Conservation (phyloP, 1,140 invertebrate species). For the Tetragonula clypearis region DNA sequence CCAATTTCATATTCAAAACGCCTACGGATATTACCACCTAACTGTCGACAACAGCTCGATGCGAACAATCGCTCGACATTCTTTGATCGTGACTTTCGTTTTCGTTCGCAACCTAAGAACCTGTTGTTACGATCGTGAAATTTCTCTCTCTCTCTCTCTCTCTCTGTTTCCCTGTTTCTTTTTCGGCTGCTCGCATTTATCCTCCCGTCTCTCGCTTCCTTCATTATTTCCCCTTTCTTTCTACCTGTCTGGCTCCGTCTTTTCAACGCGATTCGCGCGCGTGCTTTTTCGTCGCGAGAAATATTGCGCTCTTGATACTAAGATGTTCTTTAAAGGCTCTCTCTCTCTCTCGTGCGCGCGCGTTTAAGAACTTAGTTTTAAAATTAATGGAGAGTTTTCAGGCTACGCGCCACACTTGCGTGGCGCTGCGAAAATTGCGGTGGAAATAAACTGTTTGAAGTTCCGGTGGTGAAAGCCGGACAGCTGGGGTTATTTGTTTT, state of each 20-base stretch:
- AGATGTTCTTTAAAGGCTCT: not conserved
- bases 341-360: not conserved
- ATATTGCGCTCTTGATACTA: not conserved
- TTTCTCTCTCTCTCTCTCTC: not conserved
- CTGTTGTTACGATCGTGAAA: not conserved
- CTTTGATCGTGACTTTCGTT: constrained; percentile 39
- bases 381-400: not conserved
- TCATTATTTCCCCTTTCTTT: not conserved
- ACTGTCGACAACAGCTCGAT: constrained; percentile 54
- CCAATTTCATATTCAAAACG: constrained; percentile 62
- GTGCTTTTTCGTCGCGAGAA: not conserved
- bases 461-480: not conserved
- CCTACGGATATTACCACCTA: constrained; percentile 33
- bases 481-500: not conserved
- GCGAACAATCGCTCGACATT: constrained; percentile 1
- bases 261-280: not conserved
- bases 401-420: no score
- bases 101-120: constrained; percentile 8
- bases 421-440: not conserved
- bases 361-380: not conserved
- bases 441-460: not conserved
- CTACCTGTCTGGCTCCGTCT: not conserved
- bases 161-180: not conserved
- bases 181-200: no score
- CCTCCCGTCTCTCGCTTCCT: no score